Evolutionary conservation across 2,113 vertebrate species (phyloP).

Genomic region (Plotosus lineatus): DNA sequence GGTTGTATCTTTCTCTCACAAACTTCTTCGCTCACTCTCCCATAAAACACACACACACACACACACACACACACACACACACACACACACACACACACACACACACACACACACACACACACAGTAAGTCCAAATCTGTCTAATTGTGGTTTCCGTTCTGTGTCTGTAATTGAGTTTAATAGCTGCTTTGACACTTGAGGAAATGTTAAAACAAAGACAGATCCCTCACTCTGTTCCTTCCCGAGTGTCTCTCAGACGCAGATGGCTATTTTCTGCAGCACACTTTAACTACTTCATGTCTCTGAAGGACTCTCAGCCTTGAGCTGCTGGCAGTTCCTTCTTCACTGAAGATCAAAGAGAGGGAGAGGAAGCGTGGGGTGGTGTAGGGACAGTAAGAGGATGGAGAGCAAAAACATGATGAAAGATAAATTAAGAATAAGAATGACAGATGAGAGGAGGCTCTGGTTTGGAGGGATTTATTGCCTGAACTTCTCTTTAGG

Average conservation of each 20-base stretch:
- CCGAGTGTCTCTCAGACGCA: background rate
- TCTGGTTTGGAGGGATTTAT: slow-evolving; percentile 8
- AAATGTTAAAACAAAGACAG: slow-evolving; percentile 13
- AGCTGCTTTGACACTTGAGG: slow-evolving; percentile 34
- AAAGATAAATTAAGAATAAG: slow-evolving; percentile 5
- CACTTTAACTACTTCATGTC: background rate
- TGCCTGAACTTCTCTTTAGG: background rate
- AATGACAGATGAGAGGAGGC: slow-evolving; percentile 1
- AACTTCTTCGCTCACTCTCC: background rate
- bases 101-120: slow-evolving; percentile 7
- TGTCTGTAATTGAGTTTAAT: slow-evolving; percentile 31
- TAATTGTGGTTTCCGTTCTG: slow-evolving; percentile 18
- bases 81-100: slow-evolving; percentile 20
- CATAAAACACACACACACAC: slow-evolving; percentile 13
- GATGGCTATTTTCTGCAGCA: background rate
- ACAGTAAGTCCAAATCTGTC: slow-evolving; percentile 3
- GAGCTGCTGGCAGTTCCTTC: slow-evolving; percentile 7
- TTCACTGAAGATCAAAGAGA: background rate
- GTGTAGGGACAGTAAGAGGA: background rate
- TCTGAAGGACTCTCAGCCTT: slow-evolving; percentile 19
- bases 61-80: slow-evolving; percentile 8
- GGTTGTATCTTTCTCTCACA: background rate
- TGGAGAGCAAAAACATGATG: background rate
- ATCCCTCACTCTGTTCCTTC: slow-evolving; percentile 4
- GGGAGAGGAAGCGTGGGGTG: background rate